Conservation (phyloP, 1,140 invertebrate genomes). For the Drosophila repletoides region DNA sequence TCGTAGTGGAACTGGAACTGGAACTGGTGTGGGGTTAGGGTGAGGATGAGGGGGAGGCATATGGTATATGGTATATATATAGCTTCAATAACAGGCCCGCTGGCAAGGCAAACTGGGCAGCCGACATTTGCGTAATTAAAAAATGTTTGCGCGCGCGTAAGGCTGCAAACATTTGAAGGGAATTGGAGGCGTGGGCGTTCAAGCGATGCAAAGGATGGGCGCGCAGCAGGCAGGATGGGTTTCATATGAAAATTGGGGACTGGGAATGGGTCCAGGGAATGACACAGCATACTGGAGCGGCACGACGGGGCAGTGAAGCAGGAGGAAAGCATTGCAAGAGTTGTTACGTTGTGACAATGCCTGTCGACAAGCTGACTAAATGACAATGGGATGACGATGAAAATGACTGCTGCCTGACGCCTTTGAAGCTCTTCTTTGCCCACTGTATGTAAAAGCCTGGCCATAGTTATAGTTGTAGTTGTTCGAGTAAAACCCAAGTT, state of each 20-base stretch:
- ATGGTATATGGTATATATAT: too few relatives aligned
- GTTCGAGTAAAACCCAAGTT: constrained; percentile 67
- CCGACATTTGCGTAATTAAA: constrained; percentile 80
- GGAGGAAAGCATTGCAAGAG: constrained; percentile 63
- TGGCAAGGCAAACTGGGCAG: constrained; percentile 62
- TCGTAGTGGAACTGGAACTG: too few relatives aligned
- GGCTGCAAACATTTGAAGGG: constrained; percentile 59
- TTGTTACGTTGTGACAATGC: constrained; percentile 69
- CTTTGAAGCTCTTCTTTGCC: constrained; percentile 26
- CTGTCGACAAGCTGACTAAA: constrained; percentile 73
- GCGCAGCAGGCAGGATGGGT: background rate
- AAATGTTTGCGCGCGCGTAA: constrained; percentile 77
- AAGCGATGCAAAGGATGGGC: constrained; percentile 46
- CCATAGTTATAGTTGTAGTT: constrained; percentile 51
- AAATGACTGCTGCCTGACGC: constrained; percentile 5
- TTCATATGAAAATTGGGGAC: too few relatives aligned
- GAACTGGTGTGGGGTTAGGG: too few relatives aligned
- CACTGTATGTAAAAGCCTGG: constrained; percentile 28
- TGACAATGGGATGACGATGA: constrained; percentile 59
- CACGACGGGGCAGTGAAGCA: constrained; percentile 7
- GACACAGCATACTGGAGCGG: background rate
- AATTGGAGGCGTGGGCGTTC: constrained; percentile 57
- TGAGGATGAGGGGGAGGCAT: too few relatives aligned
- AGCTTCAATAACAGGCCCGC: constrained; percentile 71
- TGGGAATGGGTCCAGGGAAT: background rate